Conservation (phyloP, 2,113 vertebrate genomes). For the Colistium nudipinnis region DNA sequence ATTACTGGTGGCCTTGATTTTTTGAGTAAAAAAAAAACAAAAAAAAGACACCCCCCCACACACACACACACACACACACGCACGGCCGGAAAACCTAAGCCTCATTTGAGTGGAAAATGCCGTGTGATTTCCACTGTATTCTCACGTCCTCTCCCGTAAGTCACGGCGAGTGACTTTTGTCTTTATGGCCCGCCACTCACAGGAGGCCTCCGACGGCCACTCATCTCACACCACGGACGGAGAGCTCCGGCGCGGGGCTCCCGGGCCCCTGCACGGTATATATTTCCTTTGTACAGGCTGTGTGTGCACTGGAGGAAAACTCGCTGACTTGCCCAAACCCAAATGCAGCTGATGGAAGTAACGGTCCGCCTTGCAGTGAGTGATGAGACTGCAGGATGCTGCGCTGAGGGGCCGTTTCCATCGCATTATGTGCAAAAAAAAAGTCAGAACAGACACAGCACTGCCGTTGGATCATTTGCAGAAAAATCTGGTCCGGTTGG, state of each 20-base stretch:
- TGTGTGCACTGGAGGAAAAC: slow-evolving; percentile 71
- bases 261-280: slow-evolving; percentile 58
- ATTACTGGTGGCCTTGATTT: slow-evolving; percentile 69
- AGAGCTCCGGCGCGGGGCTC: slow-evolving; percentile 43
- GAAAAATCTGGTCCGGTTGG: slow-evolving; percentile 20
- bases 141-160: slow-evolving; percentile 35
- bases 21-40: too few relatives aligned
- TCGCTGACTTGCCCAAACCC: slow-evolving; percentile 79
- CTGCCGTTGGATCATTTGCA: slow-evolving; percentile 19
- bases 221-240: slow-evolving; percentile 61
- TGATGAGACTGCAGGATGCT: slow-evolving; percentile 82
- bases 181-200: slow-evolving; percentile 60
- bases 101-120: slow-evolving; percentile 40
- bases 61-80: slow-evolving; percentile 33
- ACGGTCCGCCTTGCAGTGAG: slow-evolving; percentile 78
- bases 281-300: slow-evolving; percentile 69
- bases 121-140: slow-evolving; percentile 2
- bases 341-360: slow-evolving; percentile 83
- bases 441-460: slow-evolving; percentile 62
- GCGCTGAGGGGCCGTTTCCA: slow-evolving; percentile 69
- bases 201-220: slow-evolving; percentile 56
- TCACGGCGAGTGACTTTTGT: slow-evolving; percentile 52
- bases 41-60: too few relatives aligned
- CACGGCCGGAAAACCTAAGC: too few relatives aligned
- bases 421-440: slow-evolving; percentile 66